Percentiles rank a stretch among this genome's conserved stretches.
phyloP scores from a whole-genome alignment of 2,888 invertebrate species.

The Rhingia campestris region DNA sequence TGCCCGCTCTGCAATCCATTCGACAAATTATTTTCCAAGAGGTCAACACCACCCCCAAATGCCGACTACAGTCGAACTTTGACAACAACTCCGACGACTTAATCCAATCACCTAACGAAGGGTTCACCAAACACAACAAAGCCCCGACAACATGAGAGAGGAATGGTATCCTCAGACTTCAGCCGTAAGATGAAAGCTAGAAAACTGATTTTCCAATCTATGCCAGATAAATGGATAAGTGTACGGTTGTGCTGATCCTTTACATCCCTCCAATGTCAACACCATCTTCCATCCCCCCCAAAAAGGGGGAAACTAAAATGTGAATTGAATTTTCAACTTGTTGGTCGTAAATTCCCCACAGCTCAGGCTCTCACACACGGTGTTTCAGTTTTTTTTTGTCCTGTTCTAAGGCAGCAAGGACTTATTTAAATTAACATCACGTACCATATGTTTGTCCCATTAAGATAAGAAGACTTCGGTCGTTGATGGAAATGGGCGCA shows the following conservation, averaged over 20 bases:
- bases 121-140: constrained; percentile 70
- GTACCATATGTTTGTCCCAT: constrained; percentile 73
- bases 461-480: constrained; percentile 65
- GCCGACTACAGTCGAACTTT: constrained; percentile 26
- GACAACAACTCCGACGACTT: constrained; percentile 61
- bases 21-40: constrained; percentile 71
- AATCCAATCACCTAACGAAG: constrained; percentile 73
- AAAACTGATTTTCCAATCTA: constrained; percentile 74
- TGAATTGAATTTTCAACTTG: constrained; percentile 74
- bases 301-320: constrained; percentile 65
- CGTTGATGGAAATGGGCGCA: constrained; percentile 50
- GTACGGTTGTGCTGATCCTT: constrained; percentile 55
- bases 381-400: constrained; percentile 5
- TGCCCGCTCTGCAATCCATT: constrained; percentile 50
- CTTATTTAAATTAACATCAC: constrained; percentile 74
- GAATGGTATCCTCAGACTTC: constrained; percentile 10
- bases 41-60: constrained; percentile 54
- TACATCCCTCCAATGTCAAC: constrained; percentile 58
- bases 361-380: constrained; percentile 13
- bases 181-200: constrained; percentile 63
- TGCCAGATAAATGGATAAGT: constrained; percentile 73
- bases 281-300: constrained; percentile 3
- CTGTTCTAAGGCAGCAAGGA: constrained; percentile 18
- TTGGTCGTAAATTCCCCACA: constrained; percentile 60
- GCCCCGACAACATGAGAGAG: constrained; percentile 48